phyloP scores from a whole-genome alignment of 1,140 invertebrate genomes.

The Heliothis virescens region DNA sequence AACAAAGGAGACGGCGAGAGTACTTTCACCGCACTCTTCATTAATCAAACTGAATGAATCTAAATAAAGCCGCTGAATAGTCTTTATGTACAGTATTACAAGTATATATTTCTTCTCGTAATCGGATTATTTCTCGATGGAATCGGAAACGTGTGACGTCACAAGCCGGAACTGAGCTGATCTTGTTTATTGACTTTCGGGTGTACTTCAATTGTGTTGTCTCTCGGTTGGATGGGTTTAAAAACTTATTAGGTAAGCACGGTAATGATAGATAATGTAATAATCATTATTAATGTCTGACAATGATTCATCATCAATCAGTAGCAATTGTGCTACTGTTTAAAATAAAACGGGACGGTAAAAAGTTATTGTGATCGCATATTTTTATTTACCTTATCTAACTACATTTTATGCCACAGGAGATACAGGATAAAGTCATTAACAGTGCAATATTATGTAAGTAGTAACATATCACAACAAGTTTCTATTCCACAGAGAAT shows the following conservation, averaged over 20 bases:
- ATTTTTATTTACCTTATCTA: too few species aligned
- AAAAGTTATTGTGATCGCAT: not conserved
- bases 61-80: slow-evolving; percentile 56
- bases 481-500: too few species aligned
- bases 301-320: not conserved
- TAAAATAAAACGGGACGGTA: not conserved
- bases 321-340: not conserved
- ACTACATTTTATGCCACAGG: too few species aligned
- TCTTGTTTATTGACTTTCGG: slow-evolving; percentile 6
- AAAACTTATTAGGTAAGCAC: slow-evolving; percentile 6
- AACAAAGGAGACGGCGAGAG: slow-evolving; percentile 55
- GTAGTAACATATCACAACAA: too few species aligned
- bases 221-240: not conserved
- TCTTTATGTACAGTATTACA: slow-evolving; percentile 48
- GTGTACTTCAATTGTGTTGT: not conserved
- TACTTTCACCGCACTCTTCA: slow-evolving; percentile 65
- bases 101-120: not conserved
- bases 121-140: slow-evolving; percentile 54
- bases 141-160: slow-evolving; percentile 35
- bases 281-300: not conserved
- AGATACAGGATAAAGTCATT: too few species aligned
- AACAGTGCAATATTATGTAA: too few species aligned
- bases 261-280: slow-evolving; percentile 6
- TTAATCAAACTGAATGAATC: slow-evolving; percentile 70
- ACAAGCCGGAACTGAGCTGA: slow-evolving; percentile 22